phyloP scores from a whole-genome alignment of 2,797 vertebrate species.

The Mormyrus hasselquistii region DNA sequence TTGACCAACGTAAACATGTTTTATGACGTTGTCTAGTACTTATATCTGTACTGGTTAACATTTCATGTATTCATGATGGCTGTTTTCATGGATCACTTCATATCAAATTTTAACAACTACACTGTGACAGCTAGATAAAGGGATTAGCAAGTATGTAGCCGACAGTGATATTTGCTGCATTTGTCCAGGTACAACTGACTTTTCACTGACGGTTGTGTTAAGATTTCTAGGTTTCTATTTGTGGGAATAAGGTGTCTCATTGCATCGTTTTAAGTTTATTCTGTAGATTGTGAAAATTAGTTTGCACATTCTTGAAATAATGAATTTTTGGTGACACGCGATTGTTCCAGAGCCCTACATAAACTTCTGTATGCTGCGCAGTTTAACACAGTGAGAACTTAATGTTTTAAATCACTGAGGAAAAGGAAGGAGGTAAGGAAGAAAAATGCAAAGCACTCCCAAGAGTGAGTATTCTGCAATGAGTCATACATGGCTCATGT shows the following conservation, averaged over 20 bases:
- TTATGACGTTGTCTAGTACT: background rate
- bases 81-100: background rate
- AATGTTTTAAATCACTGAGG: background rate
- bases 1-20: background rate
- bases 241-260: background rate
- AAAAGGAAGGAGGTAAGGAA: background rate
- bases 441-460: background rate
- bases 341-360: background rate
- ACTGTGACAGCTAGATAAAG: background rate
- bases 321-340: background rate
- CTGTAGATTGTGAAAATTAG: background rate
- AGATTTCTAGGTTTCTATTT: background rate
- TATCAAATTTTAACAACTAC: background rate
- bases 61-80: background rate
- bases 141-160: background rate
- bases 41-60: background rate
- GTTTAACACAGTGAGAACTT: background rate
- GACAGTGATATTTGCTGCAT: background rate
- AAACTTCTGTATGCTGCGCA: background rate
- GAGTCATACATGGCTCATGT: conserved; percentile 50
- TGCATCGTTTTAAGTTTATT: background rate
- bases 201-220: background rate
- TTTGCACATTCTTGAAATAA: background rate
- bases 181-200: background rate
- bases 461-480: background rate